phyloP scores from a whole-genome alignment of 2,888 invertebrate species.

The Cephus pygmeus region DNA sequence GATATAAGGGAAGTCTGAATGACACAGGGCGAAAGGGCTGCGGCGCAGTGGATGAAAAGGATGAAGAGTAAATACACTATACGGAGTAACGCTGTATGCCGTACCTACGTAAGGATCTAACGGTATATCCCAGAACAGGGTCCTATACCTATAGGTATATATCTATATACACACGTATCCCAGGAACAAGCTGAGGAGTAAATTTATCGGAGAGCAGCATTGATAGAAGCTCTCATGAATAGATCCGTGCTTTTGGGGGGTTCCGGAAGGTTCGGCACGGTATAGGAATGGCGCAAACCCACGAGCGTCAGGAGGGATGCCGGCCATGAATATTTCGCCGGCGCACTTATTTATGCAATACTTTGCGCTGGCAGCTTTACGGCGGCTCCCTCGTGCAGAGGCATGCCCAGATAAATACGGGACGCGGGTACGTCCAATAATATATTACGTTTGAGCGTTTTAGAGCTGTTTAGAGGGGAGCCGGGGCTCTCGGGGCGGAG shows the following conservation, averaged over 20 bases:
- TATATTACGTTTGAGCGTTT: slow-evolving; percentile 63
- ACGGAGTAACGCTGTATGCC: no score
- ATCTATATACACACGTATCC: not conserved
- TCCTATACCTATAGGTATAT: no score
- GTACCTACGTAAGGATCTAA: no score
- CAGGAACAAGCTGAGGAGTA: slow-evolving; percentile 32
- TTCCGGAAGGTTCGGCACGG: slow-evolving; percentile 23
- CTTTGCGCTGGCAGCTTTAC: slow-evolving; percentile 65
- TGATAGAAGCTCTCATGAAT: slow-evolving; percentile 60
- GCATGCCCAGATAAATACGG: slow-evolving; percentile 46
- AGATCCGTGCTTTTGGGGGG: slow-evolving; percentile 57
- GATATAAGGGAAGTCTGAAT: no score
- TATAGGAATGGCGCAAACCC: slow-evolving; percentile 30
- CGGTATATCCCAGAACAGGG: no score
- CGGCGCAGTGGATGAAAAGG: not conserved
- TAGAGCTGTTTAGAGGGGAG: slow-evolving; percentile 58
- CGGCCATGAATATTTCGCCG: slow-evolving; percentile 65
- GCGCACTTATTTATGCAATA: slow-evolving; percentile 66
- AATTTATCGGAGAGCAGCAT: slow-evolving; percentile 56
- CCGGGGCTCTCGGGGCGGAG: slow-evolving; percentile 30
- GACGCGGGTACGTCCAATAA: slow-evolving; percentile 54
- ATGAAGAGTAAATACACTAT: not conserved
- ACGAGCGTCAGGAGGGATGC: slow-evolving; percentile 12
- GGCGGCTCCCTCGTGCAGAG: slow-evolving; percentile 48
- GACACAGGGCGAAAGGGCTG: not conserved